Evolutionary conservation across 2,797 vertebrate genomes (phyloP).

Genomic region (Tinamus major): DNA sequence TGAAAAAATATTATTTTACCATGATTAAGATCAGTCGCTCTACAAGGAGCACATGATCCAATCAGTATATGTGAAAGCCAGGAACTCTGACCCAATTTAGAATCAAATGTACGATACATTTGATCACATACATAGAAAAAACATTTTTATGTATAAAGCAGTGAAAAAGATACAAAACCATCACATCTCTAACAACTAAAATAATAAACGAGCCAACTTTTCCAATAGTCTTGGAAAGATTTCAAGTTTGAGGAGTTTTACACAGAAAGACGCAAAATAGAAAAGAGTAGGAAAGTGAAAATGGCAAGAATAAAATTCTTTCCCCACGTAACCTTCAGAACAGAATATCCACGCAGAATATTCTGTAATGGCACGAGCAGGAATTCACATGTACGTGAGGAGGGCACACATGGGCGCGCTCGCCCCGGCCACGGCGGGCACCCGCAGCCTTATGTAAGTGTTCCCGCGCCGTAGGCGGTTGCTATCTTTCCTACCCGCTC

Average conservation of each 20-base stretch:
- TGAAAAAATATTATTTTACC: background rate
- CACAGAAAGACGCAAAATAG: background rate
- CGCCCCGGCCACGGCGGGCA: constrained; percentile 1
- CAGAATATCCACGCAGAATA: background rate
- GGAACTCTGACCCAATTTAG: background rate
- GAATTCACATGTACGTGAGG: constrained; percentile 12
- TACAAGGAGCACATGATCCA: background rate
- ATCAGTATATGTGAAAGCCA: background rate
- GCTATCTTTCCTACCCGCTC: constrained; percentile 58
- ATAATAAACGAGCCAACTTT: background rate
- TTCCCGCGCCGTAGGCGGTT: constrained; percentile 68
- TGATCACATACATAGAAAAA: background rate
- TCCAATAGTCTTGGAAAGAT: background rate
- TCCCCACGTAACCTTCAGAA: constrained; percentile 1
- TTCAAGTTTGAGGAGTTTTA: background rate
- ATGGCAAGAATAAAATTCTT: background rate
- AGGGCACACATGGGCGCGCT: background rate
- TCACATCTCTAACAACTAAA: background rate
- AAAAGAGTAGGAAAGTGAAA: background rate
- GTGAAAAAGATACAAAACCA: background rate
- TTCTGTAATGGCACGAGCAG: background rate
- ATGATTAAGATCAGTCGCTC: background rate
- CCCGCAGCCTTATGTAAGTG: constrained; percentile 63
- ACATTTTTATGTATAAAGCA: background rate
- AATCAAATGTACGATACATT: background rate